Evolutionary conservation across 2,888 invertebrate genomes (phyloP).

Genomic region (Melolontha melolontha): DNA sequence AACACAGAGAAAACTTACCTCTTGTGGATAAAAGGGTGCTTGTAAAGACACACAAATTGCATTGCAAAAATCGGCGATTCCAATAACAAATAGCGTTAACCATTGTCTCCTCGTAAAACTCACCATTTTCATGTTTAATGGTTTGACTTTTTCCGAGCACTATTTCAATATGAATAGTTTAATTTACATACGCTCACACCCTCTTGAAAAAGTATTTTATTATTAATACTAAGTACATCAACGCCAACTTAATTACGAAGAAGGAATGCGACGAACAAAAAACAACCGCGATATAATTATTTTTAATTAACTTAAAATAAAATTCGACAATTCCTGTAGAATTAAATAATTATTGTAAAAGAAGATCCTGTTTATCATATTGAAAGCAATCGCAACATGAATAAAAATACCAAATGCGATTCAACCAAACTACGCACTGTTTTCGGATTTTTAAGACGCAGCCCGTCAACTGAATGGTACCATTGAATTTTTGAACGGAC

Average conservation of each 20-base stretch:
- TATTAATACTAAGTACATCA: too few species aligned
- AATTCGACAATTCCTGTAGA: conserved; percentile 60
- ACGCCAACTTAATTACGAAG: background rate
- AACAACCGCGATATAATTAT: background rate
- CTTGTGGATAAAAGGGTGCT: conserved; percentile 87
- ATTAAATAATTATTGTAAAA: conserved; percentile 61
- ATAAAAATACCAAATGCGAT: conserved; percentile 1
- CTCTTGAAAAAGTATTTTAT: background rate
- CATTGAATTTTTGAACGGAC: conserved; percentile 19
- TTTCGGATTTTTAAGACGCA: background rate
- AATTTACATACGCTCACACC: background rate
- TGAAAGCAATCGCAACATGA: background rate
- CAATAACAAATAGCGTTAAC: conserved; percentile 81
- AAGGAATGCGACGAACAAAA: too few species aligned
- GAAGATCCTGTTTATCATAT: conserved; percentile 61
- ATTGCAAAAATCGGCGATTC: conserved; percentile 86
- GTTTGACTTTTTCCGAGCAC: conserved; percentile 8
- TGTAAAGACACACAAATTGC: conserved; percentile 87
- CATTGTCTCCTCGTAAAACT: conserved; percentile 81
- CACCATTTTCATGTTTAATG: conserved; percentile 65
- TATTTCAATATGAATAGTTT: background rate
- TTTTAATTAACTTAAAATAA: conserved; percentile 43
- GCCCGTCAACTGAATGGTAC: background rate
- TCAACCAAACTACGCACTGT: too few species aligned
- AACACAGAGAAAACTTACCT: conserved; percentile 70